Base-by-base conservation (phyloP, 2,888 invertebrate genomes). In the Diaprepes abbreviatus region DNA sequence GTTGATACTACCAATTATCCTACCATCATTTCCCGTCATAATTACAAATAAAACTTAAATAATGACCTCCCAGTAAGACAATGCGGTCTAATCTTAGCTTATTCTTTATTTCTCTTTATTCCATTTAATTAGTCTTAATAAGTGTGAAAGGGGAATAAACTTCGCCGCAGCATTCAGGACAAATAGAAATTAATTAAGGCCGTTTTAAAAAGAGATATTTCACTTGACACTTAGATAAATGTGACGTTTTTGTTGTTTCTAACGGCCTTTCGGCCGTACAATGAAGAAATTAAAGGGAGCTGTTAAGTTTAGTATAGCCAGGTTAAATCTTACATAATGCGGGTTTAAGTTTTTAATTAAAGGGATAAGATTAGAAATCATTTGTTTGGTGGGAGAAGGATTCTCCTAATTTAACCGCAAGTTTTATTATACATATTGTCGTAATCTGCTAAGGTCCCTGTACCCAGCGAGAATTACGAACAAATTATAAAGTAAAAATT, bases 61-160 rank as follows among this genome's bases (percentile, higher is more conserved):
- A 50, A 50, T 50, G 48, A 50, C 10, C 48, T 9, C 4, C 6
- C 12, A 50, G 5, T 50, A 16, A 58, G 24, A 45, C 59, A 45
- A 59, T 45, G 17, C n/a, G 35, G 31, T 12, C 59, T 59, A 50
- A 50, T 63, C 54, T 54, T 31, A 31, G 40, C 7, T 54, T 50
- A 50, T 50, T 50, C 43, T 31, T 16, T 16, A 45, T 43, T 59
- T 36, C 48, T 43, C 54, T 43, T 52, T 54, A 69, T 63, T 68
- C 58, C 63, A 38, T 59, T 69, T 63, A 69, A 69, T 69, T 64
- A 64, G 35, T 19, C 28, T 14, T 63, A 69, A 69, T 64, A 63
- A 69, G 58, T 64, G 63, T 57, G 28, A 52, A 64, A 69, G 68
- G 63, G 60, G 63, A 69, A 63, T 52, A 69, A 69, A 69, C 68